A percentile compares a stretch with the other conserved stretches of the same genome.
These are phyloP conservation scores for Paragorgia papillata DNA, from an alignment of 92 coral and sea anemone species.

Conservation along the genomic window DNA sequence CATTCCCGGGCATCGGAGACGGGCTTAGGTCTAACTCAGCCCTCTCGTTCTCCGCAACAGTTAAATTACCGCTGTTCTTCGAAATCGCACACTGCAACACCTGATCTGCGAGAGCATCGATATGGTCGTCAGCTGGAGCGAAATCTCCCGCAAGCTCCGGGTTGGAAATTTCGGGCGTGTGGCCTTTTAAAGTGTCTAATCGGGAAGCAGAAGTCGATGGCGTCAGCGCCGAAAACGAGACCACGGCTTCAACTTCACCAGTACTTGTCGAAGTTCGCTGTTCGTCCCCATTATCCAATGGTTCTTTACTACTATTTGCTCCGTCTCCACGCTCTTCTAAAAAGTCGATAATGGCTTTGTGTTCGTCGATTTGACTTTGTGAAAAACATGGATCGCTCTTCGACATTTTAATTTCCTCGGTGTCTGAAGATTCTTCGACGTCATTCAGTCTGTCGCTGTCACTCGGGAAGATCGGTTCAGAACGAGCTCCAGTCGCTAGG, in stretches of 20 bases:
- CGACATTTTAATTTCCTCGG: background rate
- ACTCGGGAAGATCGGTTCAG: constrained; percentile 25
- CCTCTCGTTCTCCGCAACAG: background rate
- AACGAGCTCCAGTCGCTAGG: background rate
- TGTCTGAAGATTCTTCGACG: background rate
- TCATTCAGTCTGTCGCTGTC: background rate
- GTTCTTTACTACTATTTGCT: no score
- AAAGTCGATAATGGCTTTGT: background rate
- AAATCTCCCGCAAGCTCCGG: no score
- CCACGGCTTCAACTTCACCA: no score
- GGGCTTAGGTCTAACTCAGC: background rate
- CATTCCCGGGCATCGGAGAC: constrained; percentile 13
- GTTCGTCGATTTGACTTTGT: background rate
- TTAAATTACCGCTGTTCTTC: background rate
- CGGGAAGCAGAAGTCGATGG: no score
- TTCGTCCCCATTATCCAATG: no score
- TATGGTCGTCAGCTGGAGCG: background rate
- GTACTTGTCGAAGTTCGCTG: no score
- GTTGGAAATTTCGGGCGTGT: no score
- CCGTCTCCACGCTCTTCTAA: no score
- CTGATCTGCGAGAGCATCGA: background rate
- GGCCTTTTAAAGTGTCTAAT: no score
- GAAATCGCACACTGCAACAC: background rate
- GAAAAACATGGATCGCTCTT: constrained; percentile 27
- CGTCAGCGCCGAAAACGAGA: no score